Base-by-base conservation (phyloP, 2,113 vertebrate species). In the Bolborhynchus lineola region DNA sequence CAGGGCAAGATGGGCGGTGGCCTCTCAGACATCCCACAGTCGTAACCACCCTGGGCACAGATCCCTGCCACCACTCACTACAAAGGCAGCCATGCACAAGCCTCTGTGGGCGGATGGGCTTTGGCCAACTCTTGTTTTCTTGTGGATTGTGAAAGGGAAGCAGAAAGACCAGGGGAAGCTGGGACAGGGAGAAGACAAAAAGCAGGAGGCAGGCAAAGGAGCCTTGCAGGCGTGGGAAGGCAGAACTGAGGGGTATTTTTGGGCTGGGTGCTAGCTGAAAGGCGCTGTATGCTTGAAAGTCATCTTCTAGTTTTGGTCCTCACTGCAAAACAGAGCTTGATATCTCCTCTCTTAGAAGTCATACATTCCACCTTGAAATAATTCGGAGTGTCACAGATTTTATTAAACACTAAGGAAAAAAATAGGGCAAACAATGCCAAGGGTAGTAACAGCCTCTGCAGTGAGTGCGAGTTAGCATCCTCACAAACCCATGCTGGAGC, bases 101-200 rank as follows among this genome's bases (percentile, higher is more conserved):
- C 49, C 52, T 84, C 84, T 0, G 60, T 95, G 89, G 89, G 89
- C 0, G 41, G 93, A 81, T 92, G 89, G 72, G 76, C 53, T 95
- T 65, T 28, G 89, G 83, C 77, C 83, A 91, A 1, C 53, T 86
- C 91, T 31, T 92, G 83, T 62, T 91, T 91, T 74, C 80, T 72
- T 63, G 72, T 77, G 49, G 77, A 77, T 87, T 94, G 84, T 84
- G 92, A 97, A 96, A 95, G 42, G 52, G 65, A 93, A 78, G 62
- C 42, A 55, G 55, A 89, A 87, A 84, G 50, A 91, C 46, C n/a
- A n/a, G 42, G 37, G 39, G 46, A 91, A 94, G 50, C 33, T 24
- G 47, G 60, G 70, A 50, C 2, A 2, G 18, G 29, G 18, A 78
- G 59, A 91, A 85, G 78, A 67, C 57, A 82, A 65, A 89, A 90